phyloP scores from a whole-genome alignment of 2,797 vertebrate genomes.

The Gambelia wislizenii region DNA sequence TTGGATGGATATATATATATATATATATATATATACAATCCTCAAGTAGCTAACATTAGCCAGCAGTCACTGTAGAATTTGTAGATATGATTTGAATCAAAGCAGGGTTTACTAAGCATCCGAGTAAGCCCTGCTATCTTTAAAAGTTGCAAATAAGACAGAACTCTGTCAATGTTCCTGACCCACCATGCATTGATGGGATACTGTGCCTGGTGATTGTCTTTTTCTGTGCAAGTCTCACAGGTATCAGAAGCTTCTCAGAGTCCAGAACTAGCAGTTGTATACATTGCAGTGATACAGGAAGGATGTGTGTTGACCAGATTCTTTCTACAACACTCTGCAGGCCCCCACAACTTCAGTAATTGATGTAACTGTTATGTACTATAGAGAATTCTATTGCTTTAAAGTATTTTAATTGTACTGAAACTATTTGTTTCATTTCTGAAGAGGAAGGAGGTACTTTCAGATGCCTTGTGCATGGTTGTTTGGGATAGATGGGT shows the following conservation, averaged over 20 bases:
- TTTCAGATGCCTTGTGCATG: conserved; percentile 49
- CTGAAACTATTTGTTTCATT: conserved; percentile 55
- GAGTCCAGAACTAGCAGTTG: conserved; percentile 25
- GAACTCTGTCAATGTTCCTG: background rate
- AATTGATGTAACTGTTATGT: background rate
- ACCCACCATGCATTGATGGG: background rate
- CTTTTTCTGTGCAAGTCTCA: background rate
- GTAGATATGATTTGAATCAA: background rate
- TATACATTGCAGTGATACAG: conserved; percentile 29
- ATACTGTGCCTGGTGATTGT: background rate
- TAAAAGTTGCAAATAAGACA: background rate
- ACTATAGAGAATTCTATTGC: conserved; percentile 33
- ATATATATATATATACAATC: background rate
- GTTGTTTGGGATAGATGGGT: conserved; percentile 24
- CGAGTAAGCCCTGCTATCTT: background rate
- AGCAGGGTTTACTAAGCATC: background rate
- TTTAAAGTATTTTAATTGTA: conserved; percentile 62
- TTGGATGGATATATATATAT: too few species aligned
- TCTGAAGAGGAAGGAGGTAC: conserved; percentile 36
- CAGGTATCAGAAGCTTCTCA: background rate
- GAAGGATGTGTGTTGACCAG: conserved; percentile 39
- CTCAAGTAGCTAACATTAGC: background rate
- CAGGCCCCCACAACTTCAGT: background rate
- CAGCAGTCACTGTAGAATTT: background rate
- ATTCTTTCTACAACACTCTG: conserved; percentile 34